Conservation (phyloP, 2,797 vertebrate species). For the Periparus ater region DNA sequence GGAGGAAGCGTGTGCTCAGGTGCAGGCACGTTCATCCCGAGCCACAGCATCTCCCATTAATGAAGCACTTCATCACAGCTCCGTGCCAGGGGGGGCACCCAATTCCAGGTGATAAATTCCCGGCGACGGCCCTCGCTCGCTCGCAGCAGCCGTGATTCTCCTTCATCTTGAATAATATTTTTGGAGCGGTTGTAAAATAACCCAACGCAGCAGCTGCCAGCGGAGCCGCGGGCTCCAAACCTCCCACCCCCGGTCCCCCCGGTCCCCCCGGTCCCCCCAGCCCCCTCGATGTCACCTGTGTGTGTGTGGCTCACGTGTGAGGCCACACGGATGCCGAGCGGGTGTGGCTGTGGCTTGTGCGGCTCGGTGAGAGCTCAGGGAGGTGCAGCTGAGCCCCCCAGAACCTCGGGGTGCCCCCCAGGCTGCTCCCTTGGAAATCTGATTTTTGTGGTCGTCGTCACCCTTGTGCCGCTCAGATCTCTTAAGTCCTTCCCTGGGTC, state of each 20-base stretch:
- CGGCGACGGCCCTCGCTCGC: slow-evolving; percentile 11
- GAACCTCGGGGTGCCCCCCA: not conserved
- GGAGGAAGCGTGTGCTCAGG: not conserved
- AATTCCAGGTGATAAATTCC: slow-evolving; percentile 61
- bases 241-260: not conserved
- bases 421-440: not conserved
- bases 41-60: slow-evolving; percentile 59
- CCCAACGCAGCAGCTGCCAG: not conserved
- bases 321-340: rapidly evolving
- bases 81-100: slow-evolving; percentile 12
- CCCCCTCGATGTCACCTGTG: not conserved
- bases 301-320: not conserved
- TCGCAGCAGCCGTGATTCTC: slow-evolving; percentile 52
- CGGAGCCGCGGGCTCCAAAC: not conserved
- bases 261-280: not conserved
- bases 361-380: no score
- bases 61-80: slow-evolving; percentile 57
- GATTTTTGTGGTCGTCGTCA: not conserved
- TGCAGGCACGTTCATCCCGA: not conserved
- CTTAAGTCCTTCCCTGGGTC: no score
- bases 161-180: slow-evolving; percentile 45
- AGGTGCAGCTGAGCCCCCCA: rapidly evolving
- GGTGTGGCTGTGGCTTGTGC: not conserved
- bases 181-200: not conserved
- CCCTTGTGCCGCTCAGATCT: no score